Base-by-base conservation (phyloP, 2,113 vertebrate genomes). In the Ptilorrhoa leucosticta region DNA sequence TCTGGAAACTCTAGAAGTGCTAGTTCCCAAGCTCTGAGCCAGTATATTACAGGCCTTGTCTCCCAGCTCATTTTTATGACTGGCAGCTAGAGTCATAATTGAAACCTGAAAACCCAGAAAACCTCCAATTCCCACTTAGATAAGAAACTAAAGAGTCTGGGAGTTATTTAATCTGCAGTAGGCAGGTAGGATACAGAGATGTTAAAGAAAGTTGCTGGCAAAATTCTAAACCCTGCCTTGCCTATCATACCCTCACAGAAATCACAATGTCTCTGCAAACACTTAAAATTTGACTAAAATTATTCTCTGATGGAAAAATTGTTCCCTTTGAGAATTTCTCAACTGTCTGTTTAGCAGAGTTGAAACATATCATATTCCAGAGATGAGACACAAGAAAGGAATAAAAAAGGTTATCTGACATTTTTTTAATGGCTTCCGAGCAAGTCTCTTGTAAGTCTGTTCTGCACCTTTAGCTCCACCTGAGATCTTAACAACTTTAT, bases 401-500 rank as follows among this genome's bases (percentile, higher is more conserved):
- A 28, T 48, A 68, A 83, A 85, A 87, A 60, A 63, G 42, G 17
- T 44, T 84, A 93, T 95, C 69, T 53, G 39, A 63, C 48, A 44
- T 53, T 54, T 18, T 56, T 47, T 56, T 28, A 81, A 42, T 47
- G 20, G 47, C 58, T 82, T 89, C 58, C 51, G 39, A 80, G 33
- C 14, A 75, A 81, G 14, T 3, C 26, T 35, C 24, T 65, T 40
- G 18, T 64, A 88, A 93, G 20, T n/a, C 58, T 71, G 7, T 89
- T 64, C 65, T 92, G 47, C 31, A 92, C 15, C 50, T 94, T 79
- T 91, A 37, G 37, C 79, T 75, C 61, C 77, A 57, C 44, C 54
- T 61, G 57, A 60, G 57, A 95, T 83, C 6, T 96, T 91, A 95
- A 95, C 84, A 92, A 71, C 73, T 90, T 94, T 91, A 81, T 77